Evolutionary conservation across 2,888 invertebrate genomes (phyloP), one percentile per base, ranked within the genome.

Genomic region (Bursaphelenchus okinawaensis): DNA sequence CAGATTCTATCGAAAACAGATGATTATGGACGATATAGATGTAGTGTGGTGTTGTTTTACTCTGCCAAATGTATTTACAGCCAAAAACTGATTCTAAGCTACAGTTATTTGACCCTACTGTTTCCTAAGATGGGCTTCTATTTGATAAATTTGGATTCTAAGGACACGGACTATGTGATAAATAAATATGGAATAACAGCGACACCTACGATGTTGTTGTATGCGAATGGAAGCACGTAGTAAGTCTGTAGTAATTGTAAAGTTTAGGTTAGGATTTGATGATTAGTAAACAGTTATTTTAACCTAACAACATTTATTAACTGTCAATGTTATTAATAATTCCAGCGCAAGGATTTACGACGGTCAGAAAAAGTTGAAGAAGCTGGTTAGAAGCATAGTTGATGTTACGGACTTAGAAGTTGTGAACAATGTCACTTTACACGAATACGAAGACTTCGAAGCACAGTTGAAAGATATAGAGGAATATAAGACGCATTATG

Each of bases 31-130:
- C 57, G 71, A 27, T 65, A 68, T 20, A 61, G 60, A 66, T 72
- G 72, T 56, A 68, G 68, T 63, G 26, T 72, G 51, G 65, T 61
- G 31, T 55, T 70, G n/a, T 94, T 95, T 84, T 94, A 90, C 83
- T 90, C 93, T 0, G 88, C 89, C 70, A 90, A 90, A 82, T 95
- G 95, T 80, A 89, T 91, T 1, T 93, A 93, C 79, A 92, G 93
- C 78, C 40, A 40, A 40, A 12, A n/a, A n/a, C 40, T 40, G 3
- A 40, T 40, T 4, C 12, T 40, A n/a, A 40, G 40, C 40, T 40
- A 40, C n/a, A 40, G 40, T 40, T 40, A 40, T 40, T 40, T 40
- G 40, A n/a, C 40, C 3, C 16, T 40, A 16, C 40, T 40, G 16
- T 40, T 40, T n/a, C 40, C 40, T 12, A 40, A 40, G 40, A n/a